phyloP scores from a whole-genome alignment of 2,797 vertebrate genomes.

The Poecilia picta region DNA sequence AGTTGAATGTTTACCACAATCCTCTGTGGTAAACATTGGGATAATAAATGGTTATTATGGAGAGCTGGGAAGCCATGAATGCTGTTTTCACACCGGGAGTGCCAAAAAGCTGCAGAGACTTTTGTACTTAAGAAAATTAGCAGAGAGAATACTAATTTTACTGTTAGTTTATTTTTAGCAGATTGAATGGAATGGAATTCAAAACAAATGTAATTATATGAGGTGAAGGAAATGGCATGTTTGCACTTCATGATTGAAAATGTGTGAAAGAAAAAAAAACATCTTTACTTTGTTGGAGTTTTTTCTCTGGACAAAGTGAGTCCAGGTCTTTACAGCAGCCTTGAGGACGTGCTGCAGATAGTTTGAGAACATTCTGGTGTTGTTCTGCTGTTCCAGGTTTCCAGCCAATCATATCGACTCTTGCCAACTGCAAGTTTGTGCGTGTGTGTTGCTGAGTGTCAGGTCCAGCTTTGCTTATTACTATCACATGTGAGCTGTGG shows the following conservation, averaged over 20 bases:
- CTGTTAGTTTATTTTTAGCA: background rate
- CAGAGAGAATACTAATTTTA: background rate
- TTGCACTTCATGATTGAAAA: background rate
- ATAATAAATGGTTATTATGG: too few species aligned
- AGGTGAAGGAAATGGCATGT: background rate
- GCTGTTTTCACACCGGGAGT: background rate
- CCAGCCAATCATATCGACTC: slow-evolving; percentile 42
- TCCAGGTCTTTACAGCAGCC: slow-evolving; percentile 8
- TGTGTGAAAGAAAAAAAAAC: background rate
- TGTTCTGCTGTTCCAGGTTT: slow-evolving; percentile 46
- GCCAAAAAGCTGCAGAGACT: background rate
- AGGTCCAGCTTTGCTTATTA: slow-evolving; percentile 59
- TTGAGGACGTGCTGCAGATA: slow-evolving; percentile 22
- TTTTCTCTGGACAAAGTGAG: slow-evolving; percentile 5
- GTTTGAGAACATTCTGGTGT: slow-evolving; percentile 41
- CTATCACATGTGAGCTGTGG: slow-evolving; percentile 71
- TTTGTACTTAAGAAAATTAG: background rate
- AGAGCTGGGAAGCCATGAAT: too few species aligned
- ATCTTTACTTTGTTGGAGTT: background rate
- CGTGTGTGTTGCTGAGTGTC: slow-evolving; percentile 18
- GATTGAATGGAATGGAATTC: background rate
- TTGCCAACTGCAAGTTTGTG: slow-evolving; percentile 34
- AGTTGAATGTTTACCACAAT: background rate
- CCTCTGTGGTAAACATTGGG: background rate
- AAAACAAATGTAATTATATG: background rate